These are phyloP conservation scores for Corythornis madagascariensis DNA, from an alignment of 2,113 vertebrate species.

Conservation along the genomic window DNA sequence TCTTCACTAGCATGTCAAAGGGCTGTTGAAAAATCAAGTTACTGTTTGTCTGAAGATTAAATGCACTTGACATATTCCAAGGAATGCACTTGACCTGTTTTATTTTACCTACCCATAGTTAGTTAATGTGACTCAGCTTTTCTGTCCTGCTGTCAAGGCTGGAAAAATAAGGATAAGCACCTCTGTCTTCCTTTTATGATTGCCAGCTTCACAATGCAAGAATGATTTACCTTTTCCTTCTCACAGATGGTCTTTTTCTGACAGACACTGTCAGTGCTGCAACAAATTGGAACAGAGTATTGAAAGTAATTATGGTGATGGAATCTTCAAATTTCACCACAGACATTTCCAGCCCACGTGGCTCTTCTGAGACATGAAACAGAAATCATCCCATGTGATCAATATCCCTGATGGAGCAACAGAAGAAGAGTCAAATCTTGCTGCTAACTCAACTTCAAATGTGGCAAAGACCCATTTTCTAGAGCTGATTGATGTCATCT, in stretches of 20 bases:
- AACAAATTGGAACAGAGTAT: not conserved
- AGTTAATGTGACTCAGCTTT: slow-evolving; percentile 3
- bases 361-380: not conserved
- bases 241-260: not conserved
- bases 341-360: not conserved
- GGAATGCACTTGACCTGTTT: not conserved
- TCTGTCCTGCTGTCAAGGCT: not conserved
- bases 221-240: not conserved
- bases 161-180: not conserved
- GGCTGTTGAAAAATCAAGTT: slow-evolving; percentile 2
- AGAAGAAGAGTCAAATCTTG: not conserved
- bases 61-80: not conserved
- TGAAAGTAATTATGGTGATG: not conserved
- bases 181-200: not conserved
- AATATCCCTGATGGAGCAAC: not conserved
- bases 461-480: not conserved
- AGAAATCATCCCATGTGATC: not conserved
- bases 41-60: not conserved
- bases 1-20: not conserved
- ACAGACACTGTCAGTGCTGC: not conserved
- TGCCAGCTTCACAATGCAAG: not conserved
- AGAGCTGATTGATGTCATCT: not conserved
- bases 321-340: not conserved
- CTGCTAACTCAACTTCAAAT: not conserved
- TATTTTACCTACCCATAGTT: not conserved